These are phyloP conservation scores for Aphodius granarius DNA, from an alignment of 2,888 invertebrate genomes.

Conservation along the genomic window DNA sequence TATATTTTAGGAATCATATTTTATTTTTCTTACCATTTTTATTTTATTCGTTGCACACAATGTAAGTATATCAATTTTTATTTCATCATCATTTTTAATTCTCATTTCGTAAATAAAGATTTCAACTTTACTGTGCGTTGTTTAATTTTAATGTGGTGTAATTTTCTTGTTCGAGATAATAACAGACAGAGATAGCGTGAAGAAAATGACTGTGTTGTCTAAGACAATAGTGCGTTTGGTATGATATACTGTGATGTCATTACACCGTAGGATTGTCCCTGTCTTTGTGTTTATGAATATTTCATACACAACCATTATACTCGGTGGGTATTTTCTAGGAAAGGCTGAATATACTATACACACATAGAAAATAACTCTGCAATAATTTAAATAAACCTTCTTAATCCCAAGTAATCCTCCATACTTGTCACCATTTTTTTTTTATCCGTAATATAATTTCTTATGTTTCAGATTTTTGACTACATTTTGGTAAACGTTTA, in stretches of 20 bases:
- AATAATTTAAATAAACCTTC: background rate
- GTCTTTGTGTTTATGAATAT: background rate
- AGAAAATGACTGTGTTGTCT: background rate
- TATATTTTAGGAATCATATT: background rate
- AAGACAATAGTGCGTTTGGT: background rate
- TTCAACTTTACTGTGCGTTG: background rate
- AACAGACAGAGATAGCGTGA: conserved; percentile 3
- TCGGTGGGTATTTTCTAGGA: background rate
- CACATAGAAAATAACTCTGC: background rate
- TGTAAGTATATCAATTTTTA: too few relatives aligned
- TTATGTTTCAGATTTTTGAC: conserved; percentile 37
- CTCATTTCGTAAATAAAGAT: background rate
- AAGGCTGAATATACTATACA: background rate
- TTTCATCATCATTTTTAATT: background rate
- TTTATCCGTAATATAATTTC: conserved; percentile 19
- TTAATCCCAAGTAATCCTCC: background rate
- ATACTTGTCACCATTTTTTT: conserved; percentile 17
- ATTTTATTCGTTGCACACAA: background rate
- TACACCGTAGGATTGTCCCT: background rate
- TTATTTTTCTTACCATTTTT: background rate
- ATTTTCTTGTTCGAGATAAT: conserved; percentile 5
- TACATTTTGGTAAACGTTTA: conserved; percentile 34
- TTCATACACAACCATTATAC: background rate
- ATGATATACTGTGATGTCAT: conserved; percentile 11
- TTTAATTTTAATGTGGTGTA: conserved; percentile 1